A percentile compares a stretch with the other conserved stretches of the same genome.
These are phyloP conservation scores for Anguilla marmorata DNA, from an alignment of 2,797 vertebrate genomes.

Conservation along the genomic window DNA sequence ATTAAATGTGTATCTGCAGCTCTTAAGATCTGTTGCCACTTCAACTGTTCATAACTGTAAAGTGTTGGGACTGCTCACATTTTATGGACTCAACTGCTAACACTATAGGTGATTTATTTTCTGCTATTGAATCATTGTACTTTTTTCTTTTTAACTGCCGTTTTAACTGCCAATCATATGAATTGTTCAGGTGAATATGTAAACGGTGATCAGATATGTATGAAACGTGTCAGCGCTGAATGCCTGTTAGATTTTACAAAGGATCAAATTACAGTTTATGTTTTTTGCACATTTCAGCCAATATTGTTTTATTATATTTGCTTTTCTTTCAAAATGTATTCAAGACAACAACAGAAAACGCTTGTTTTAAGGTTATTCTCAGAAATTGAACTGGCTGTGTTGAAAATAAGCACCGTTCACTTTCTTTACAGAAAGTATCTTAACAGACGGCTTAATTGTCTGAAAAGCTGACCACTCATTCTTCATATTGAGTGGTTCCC, in stretches of 20 bases:
- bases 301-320: neutral
- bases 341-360: neutral
- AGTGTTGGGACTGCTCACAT: neutral
- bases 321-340: neutral
- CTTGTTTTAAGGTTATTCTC: neutral
- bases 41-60: neutral
- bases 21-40: no score
- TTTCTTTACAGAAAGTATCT: neutral
- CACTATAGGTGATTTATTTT: neutral
- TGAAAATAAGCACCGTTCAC: neutral
- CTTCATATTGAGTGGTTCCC: conserved; percentile 9
- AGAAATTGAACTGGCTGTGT: neutral
- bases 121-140: no score
- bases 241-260: neutral
- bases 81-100: neutral
- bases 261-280: neutral
- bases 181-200: no score
- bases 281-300: neutral
- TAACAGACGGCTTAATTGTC: neutral
- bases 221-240: no score
- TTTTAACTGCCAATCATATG: no score
- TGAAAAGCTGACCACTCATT: neutral
- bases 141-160: no score
- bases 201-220: no score
- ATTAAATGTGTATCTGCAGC: no score